Evolutionary conservation across 2,113 vertebrate genomes (phyloP).

Genomic region (Camelus dromedarius): DNA sequence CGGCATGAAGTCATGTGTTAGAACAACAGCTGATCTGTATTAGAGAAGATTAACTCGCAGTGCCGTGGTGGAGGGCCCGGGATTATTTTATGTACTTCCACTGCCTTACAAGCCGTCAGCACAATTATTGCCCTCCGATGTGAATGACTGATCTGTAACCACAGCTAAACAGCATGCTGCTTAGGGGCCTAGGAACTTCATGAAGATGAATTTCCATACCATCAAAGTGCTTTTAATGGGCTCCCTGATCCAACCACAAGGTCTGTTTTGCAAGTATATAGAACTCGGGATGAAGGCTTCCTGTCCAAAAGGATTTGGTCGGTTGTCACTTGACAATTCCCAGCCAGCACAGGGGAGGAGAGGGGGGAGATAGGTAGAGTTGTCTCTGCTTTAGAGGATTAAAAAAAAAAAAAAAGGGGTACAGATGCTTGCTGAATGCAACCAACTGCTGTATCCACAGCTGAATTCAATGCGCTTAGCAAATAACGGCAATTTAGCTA

Average conservation of each 20-base stretch:
- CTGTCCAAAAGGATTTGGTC: constrained; percentile 92
- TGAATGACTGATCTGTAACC: constrained; percentile 93
- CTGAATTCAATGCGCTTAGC: constrained; percentile 97
- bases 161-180: constrained; percentile 91
- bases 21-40: constrained; percentile 93
- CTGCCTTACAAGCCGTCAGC: constrained; percentile 90
- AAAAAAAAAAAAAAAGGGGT: constrained; percentile 81
- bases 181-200: constrained; percentile 89
- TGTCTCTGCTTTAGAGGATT: constrained; percentile 89
- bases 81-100: constrained; percentile 92
- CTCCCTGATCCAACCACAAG: constrained; percentile 90
- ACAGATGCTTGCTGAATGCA: constrained; percentile 91
- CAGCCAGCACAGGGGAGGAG: constrained; percentile 87
- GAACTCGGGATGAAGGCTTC: constrained; percentile 89
- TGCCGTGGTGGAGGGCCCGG: constrained; percentile 87
- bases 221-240: constrained; percentile 93
- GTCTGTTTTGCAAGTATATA: constrained; percentile 89
- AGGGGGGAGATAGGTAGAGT: constrained; percentile 87
- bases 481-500: constrained; percentile 97
- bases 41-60: constrained; percentile 91
- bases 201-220: constrained; percentile 93
- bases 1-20: constrained; percentile 89
- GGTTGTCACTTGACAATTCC: constrained; percentile 93
- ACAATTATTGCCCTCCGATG: constrained; percentile 90
- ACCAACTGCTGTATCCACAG: constrained; percentile 91